These are phyloP conservation scores for Lamprotornis superbus DNA, from an alignment of 2,113 vertebrate species.

Conservation along the genomic window DNA sequence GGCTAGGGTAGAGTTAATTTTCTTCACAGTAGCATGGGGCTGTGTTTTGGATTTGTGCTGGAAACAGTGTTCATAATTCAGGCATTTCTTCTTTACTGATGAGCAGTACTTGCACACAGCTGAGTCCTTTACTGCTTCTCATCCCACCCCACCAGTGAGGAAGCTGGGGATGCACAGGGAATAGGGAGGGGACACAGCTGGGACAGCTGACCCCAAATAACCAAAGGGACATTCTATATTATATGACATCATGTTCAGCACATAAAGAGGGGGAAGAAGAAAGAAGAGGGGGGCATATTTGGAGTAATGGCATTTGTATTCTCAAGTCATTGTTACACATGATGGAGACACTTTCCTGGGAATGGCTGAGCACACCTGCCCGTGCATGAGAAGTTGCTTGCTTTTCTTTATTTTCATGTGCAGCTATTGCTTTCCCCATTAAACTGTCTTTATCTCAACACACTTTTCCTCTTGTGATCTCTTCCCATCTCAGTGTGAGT, in stretches of 20 bases:
- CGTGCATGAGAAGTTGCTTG: background rate
- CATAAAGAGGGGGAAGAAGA: background rate
- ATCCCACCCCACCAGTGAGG: background rate
- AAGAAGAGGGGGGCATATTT: fast-evolving
- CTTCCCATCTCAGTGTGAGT: background rate
- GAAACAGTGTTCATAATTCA: background rate
- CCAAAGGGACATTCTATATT: too few relatives aligned
- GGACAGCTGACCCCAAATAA: background rate
- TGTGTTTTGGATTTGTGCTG: background rate
- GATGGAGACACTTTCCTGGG: background rate
- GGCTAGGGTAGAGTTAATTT: background rate
- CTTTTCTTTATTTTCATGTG: background rate
- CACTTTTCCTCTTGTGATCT: background rate
- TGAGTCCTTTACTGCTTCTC: background rate
- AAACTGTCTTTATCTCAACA: background rate
- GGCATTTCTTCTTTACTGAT: background rate
- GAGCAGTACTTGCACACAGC: background rate
- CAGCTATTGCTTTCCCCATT: background rate
- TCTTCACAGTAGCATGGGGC: background rate
- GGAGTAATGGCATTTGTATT: fast-evolving
- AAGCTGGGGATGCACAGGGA: background rate
- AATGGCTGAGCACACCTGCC: background rate
- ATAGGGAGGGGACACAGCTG: background rate
- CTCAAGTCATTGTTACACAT: background rate
- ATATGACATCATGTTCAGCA: background rate